Evolutionary conservation across 2,888 invertebrate genomes (phyloP).

Genomic region (Myopa tessellatipennis): DNA sequence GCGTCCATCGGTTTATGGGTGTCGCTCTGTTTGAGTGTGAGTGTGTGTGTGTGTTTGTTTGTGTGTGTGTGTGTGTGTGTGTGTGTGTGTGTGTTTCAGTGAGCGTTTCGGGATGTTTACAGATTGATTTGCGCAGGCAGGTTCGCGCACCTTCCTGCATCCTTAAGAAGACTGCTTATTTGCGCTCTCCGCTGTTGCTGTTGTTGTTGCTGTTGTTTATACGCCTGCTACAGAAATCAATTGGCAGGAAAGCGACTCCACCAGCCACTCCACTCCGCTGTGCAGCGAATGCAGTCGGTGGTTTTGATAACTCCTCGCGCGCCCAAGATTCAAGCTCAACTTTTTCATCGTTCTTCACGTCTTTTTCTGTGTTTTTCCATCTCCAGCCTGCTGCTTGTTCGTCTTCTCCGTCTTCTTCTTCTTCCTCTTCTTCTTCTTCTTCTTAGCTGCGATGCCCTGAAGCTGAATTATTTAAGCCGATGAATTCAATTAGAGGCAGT

Average conservation of each 20-base stretch:
- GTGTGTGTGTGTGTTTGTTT: slow-evolving; percentile 6
- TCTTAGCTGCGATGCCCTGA: slow-evolving; percentile 54
- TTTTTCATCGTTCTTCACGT: slow-evolving; percentile 8
- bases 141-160: slow-evolving; percentile 31
- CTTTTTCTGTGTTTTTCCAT: neutral
- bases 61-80: slow-evolving; percentile 20
- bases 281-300: neutral
- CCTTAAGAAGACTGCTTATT: slow-evolving; percentile 12
- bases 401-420: neutral
- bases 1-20: neutral
- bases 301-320: slow-evolving; percentile 20
- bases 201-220: slow-evolving; percentile 35
- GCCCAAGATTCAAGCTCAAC: slow-evolving; percentile 12
- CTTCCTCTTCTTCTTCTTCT: neutral
- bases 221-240: slow-evolving; percentile 37
- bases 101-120: slow-evolving; percentile 44
- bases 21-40: neutral
- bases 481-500: slow-evolving; percentile 68
- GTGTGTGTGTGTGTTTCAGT: slow-evolving; percentile 5
- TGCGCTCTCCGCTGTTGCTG: slow-evolving; percentile 2
- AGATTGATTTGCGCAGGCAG: slow-evolving; percentile 47
- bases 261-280: neutral
- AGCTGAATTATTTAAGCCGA: slow-evolving; percentile 68
- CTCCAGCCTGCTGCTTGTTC: neutral
- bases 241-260: slow-evolving; percentile 34